Base-by-base conservation (phyloP, 2,797 vertebrate species). In the Urophycis tenuis region DNA sequence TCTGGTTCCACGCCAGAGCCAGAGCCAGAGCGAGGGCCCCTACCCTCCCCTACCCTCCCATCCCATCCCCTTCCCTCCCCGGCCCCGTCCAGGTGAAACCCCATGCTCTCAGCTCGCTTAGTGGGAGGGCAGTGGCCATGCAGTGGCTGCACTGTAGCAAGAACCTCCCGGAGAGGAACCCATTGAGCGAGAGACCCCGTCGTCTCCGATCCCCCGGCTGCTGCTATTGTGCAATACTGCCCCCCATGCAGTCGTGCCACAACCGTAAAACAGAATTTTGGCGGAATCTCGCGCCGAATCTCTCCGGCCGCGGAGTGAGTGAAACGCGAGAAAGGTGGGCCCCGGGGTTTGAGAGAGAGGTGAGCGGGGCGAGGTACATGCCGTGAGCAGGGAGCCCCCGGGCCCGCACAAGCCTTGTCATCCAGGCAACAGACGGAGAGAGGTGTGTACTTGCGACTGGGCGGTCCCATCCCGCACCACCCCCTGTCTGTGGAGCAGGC, bases 381-480 rank as follows among this genome's bases (percentile, higher is more conserved):
- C 89, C 86, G 88, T 77, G 87, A 87, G 82, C 86, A 80, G 79
- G 89, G 84, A 81, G 82, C 81, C 86, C 87, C 78, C 78, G 84
- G 81, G 82, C 85, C 85, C 86, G 88, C 85, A 77, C 80, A 82
- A 81, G 88, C 86, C 82, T 84, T 76, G 84, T 89, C 87, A 86
- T 89, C 89, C 91, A 91, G 90, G 88, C 89, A 91, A 87, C 84
- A 87, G 85, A 91, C 88, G 85, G 88, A 91, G 86, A 90, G 87
- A 88, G 88, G 86, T 89, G 89, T 91, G 90, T 91, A 92, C 92
- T 92, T 91, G 92, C 91, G 87, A 88, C 88, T 87, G 74, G 80
- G 87, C 45, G 85, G 87, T 92, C 91, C 89, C 79, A 91, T 88
- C 91, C 91, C 92, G 81, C 89, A 92, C 90, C 90, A 90, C 79